A percentile compares a stretch with the other conserved stretches of the same genome.
Conservation (phyloP, 2,888 invertebrate genomes). For the Eurois occulta region DNA sequence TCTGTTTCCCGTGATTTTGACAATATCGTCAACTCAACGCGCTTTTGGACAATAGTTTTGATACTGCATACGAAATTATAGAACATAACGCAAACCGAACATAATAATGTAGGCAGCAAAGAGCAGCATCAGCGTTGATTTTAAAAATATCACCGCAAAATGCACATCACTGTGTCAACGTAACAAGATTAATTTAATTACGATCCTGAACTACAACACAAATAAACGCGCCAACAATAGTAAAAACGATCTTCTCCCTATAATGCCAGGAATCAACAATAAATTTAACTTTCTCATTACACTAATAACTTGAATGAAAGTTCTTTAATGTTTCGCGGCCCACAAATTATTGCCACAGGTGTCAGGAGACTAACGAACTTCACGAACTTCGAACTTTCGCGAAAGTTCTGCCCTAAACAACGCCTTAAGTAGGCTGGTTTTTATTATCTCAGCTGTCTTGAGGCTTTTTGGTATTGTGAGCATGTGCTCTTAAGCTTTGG, state of each 20-base stretch:
- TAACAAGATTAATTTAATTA: neutral
- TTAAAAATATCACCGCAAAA: too few relatives aligned
- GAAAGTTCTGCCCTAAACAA: slow-evolving; percentile 50
- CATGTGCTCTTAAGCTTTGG: slow-evolving; percentile 7
- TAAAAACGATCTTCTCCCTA: slow-evolving; percentile 14
- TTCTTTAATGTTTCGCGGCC: slow-evolving; percentile 55
- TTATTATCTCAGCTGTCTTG: slow-evolving; percentile 28
- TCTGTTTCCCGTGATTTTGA: too few relatives aligned
- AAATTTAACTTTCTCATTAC: slow-evolving; percentile 58
- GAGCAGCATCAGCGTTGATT: neutral
- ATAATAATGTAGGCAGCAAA: neutral
- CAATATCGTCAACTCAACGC: too few relatives aligned
- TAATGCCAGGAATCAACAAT: slow-evolving; percentile 33
- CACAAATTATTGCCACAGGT: slow-evolving; percentile 60
- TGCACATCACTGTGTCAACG: too few relatives aligned
- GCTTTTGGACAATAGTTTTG: too few relatives aligned
- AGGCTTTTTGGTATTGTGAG: slow-evolving; percentile 16
- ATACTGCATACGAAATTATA: neutral
- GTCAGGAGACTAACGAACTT: slow-evolving; percentile 57
- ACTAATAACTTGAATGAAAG: slow-evolving; percentile 52
- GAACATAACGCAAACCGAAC: neutral
- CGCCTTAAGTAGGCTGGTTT: slow-evolving; percentile 41
- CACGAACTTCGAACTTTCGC: slow-evolving; percentile 39
- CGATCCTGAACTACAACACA: neutral
- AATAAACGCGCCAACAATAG: slow-evolving; percentile 1